Conservation (phyloP, 2,888 invertebrate species). For the Drosophila seclusa region DNA sequence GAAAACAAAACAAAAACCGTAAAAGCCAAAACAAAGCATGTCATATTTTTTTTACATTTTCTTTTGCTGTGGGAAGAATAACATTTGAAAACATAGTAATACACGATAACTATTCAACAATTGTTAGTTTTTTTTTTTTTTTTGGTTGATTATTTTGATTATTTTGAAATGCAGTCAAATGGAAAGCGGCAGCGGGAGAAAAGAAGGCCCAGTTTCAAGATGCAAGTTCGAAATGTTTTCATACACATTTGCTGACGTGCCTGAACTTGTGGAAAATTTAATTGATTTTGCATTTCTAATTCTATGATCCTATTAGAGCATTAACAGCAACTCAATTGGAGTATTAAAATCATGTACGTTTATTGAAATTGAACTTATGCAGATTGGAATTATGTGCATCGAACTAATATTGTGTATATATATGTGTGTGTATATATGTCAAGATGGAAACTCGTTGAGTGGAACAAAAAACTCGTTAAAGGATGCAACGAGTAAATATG, state of each 20-base stretch:
- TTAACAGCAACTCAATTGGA: not conserved
- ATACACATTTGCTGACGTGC: not conserved
- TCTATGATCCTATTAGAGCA: not conserved
- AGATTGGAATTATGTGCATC: no score
- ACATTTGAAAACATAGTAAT: not conserved
- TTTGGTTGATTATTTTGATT: not conserved
- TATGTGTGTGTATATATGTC: no score
- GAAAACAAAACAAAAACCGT: conserved; percentile 8
- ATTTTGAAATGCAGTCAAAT: not conserved
- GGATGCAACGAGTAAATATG: not conserved
- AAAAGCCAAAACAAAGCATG: conserved; percentile 3
- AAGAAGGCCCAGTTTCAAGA: conserved; percentile 2
- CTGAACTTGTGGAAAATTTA: not conserved
- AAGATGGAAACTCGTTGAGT: not conserved
- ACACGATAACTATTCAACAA: not conserved
- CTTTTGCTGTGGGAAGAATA: conserved; percentile 2
- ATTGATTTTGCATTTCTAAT: not conserved
- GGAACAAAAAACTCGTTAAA: not conserved
- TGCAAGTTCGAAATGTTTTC: not conserved
- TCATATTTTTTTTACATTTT: not conserved
- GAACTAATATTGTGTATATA: not conserved
- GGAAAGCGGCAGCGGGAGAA: not conserved
- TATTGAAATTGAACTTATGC: not conserved
- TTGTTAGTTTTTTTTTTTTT: not conserved
- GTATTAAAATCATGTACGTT: not conserved